Base-by-base conservation (phyloP, 2,797 vertebrate species). In the Neostethus bicornis region DNA sequence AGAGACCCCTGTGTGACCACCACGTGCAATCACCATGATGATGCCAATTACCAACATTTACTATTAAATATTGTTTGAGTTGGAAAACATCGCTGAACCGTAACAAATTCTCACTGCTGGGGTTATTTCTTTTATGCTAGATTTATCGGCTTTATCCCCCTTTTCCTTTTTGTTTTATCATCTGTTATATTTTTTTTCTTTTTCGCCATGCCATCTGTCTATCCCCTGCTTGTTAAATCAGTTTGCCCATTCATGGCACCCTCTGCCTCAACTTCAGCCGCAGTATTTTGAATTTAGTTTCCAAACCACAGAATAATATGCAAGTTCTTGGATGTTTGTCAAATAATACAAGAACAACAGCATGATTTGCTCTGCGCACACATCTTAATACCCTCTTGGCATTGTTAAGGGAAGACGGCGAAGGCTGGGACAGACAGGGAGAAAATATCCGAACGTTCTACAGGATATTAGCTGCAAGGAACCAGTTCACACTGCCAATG, bases 391-490 rank as follows among this genome's bases (percentile, higher is more conserved):
- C 80, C 75, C 85, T 81, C 66, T 82, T 84, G 84, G 81, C 80
- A 75, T 81, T 79, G 84, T 86, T 85, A 79, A 72, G 46, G 73
- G 55, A 78, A 73, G 63, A 57, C 72, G 57, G 77, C 66, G 65
- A 71, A 80, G 53, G 42, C 71, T 75, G 43, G 75, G 56, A 81
- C 61, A 82, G 80, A 84, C 75, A 70, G 60, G 59, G 65, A 81
- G 84, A 86, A 85, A 87, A 87, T 85, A 75, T 81, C 78, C 78
- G 68, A 83, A 85, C 77, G 85, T 85, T 86, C 86, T 84, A 75
- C 83, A 85, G 83, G 83, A 86, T 85, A 86, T 90, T 84, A 85
- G 83, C 86, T 85, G 77, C 66, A 7, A 85, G 85, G 81, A 81
- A 81, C 50, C 73, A 26, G 73, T 76, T 86, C 75, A 67, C 77